A percentile compares a stretch with the other conserved stretches of the same genome.
phyloP scores from a whole-genome alignment of 2,888 invertebrate species.

The Troglohyphantes excavatus region DNA sequence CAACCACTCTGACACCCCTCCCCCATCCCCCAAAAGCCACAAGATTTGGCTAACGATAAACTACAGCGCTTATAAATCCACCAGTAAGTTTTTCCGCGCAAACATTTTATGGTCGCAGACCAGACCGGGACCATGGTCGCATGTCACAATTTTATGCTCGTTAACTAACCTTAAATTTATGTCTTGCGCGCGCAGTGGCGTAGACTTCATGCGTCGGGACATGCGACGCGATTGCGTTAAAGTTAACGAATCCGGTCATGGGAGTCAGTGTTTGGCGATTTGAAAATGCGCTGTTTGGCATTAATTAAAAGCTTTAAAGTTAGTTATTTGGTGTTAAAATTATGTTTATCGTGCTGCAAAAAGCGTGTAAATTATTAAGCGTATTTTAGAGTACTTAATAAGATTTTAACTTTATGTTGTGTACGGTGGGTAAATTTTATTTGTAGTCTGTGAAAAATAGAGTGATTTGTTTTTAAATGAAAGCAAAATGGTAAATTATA shows the following conservation, averaged over 20 bases:
- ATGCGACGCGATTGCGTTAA: not conserved
- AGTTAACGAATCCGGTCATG: not conserved
- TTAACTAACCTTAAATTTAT: conserved; percentile 45
- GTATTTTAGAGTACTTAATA: too few relatives aligned
- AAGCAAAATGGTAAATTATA: too few relatives aligned
- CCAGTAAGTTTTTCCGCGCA: not conserved
- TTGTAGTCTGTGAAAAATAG: too few relatives aligned
- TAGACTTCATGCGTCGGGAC: not conserved
- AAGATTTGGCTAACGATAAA: conserved; percentile 12
- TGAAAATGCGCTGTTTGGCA: not conserved
- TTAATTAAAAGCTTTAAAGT: conserved; percentile 8
- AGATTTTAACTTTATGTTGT: too few relatives aligned
- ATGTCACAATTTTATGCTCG: conserved; percentile 50
- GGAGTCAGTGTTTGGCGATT: not conserved
- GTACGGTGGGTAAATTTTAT: too few relatives aligned
- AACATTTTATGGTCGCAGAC: conserved; percentile 30
- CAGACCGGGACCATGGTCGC: not conserved
- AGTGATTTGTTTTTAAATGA: too few relatives aligned
- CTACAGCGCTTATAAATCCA: not conserved
- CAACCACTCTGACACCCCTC: not conserved
- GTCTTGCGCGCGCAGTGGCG: not conserved
- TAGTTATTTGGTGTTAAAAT: too few relatives aligned
- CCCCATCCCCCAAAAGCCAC: conserved; percentile 5
- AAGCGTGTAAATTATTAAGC: too few relatives aligned
- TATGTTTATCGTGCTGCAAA: too few relatives aligned